Conservation (phyloP, 2,888 invertebrate species). For the Melanostoma mellinum region DNA sequence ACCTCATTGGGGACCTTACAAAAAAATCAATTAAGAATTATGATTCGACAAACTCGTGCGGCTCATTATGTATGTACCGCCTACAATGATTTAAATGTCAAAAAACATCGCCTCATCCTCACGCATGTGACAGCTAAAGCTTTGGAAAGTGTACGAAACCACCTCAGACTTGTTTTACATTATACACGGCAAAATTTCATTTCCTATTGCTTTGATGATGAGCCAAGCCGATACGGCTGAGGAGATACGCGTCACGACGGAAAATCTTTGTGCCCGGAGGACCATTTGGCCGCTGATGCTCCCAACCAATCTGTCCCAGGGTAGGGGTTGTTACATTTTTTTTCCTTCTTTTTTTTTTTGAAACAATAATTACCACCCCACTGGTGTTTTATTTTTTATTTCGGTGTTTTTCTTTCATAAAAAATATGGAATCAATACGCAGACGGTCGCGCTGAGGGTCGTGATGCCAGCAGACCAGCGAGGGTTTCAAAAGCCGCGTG, state of each 20-base stretch:
- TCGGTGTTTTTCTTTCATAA: slow-evolving; percentile 1
- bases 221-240: slow-evolving; percentile 57
- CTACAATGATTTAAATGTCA: no score
- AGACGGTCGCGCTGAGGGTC: slow-evolving; percentile 34
- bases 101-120: no score
- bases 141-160: no score
- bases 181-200: slow-evolving; percentile 1
- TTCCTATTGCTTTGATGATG: slow-evolving; percentile 58
- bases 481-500: slow-evolving; percentile 46
- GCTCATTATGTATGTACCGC: no score
- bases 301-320: slow-evolving; percentile 1
- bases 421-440: slow-evolving; percentile 57
- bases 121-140: no score
- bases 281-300: slow-evolving; percentile 49
- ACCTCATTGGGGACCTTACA: no score
- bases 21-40: no score
- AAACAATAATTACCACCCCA: slow-evolving; percentile 56
- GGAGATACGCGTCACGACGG: slow-evolving; percentile 58
- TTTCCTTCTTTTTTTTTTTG: slow-evolving; percentile 22
- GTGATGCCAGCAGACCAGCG: slow-evolving; percentile 2
- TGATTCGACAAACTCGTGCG: no score
- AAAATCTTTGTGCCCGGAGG: slow-evolving; percentile 58
- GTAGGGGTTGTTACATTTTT: slow-evolving; percentile 32
- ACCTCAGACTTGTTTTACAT: no score
- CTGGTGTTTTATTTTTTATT: slow-evolving; percentile 10